Conservation (phyloP, 2,888 invertebrate genomes). For the Eupeodes luniger region DNA sequence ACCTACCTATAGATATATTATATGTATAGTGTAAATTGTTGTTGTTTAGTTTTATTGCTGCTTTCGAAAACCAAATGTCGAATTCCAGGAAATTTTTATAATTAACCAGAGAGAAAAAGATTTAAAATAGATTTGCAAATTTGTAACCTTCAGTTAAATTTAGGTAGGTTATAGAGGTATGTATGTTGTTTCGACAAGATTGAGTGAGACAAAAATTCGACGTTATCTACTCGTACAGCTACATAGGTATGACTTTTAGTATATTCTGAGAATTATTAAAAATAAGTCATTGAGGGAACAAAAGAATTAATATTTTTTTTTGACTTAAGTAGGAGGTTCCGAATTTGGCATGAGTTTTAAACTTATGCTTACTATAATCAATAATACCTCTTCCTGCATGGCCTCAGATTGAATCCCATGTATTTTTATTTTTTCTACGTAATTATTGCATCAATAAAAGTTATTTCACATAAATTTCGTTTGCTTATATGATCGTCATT, state of each 20-base stretch:
- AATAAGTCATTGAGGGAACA: slow-evolving; percentile 50
- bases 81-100: slow-evolving; percentile 65
- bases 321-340: slow-evolving; percentile 43
- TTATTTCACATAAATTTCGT: neutral
- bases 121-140: slow-evolving; percentile 64
- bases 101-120: slow-evolving; percentile 50
- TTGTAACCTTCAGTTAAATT: slow-evolving; percentile 34
- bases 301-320: slow-evolving; percentile 21
- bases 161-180: too few relatives aligned
- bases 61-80: slow-evolving; percentile 50
- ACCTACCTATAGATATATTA: too few relatives aligned
- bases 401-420: neutral
- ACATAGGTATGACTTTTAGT: neutral
- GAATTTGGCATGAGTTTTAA: slow-evolving; percentile 22
- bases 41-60: slow-evolving; percentile 19
- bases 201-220: slow-evolving; percentile 28
- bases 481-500: slow-evolving; percentile 11
- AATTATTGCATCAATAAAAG: slow-evolving; percentile 61
- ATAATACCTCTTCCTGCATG: neutral
- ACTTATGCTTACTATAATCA: neutral
- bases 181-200: slow-evolving; percentile 16
- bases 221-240: neutral
- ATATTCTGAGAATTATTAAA: slow-evolving; percentile 44
- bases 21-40: slow-evolving; percentile 11
- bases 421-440: neutral